Conservation (phyloP, 2,797 vertebrate genomes). For the Syngnathus rostellatus region DNA sequence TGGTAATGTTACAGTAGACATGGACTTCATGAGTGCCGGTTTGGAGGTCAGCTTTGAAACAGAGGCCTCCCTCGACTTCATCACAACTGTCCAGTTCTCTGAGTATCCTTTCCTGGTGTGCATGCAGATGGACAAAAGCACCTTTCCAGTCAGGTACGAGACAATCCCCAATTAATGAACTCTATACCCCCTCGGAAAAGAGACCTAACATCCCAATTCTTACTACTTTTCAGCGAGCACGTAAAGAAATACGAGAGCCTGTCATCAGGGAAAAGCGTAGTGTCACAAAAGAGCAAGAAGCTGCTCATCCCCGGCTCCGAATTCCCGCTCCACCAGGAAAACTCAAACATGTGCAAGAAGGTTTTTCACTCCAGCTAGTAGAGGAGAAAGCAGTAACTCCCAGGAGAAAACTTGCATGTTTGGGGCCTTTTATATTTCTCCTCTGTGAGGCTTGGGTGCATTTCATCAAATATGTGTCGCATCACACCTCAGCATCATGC, state of each 20-base stretch:
- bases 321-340: slow-evolving; percentile 92
- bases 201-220: background rate
- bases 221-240: slow-evolving; percentile 62
- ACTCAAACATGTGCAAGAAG: slow-evolving; percentile 92
- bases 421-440: slow-evolving; percentile 9
- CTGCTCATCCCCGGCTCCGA: slow-evolving; percentile 75
- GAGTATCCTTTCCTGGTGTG: slow-evolving; percentile 96
- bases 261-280: slow-evolving; percentile 70
- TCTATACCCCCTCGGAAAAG: background rate
- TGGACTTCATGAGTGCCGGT: slow-evolving; percentile 80
- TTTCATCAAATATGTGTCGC: slow-evolving; percentile 31
- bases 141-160: slow-evolving; percentile 81
- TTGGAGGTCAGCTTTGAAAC: slow-evolving; percentile 81
- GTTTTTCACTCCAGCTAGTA: slow-evolving; percentile 75
- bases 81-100: slow-evolving; percentile 94
- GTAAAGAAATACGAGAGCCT: slow-evolving; percentile 80
- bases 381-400: slow-evolving; percentile 38
- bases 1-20: slow-evolving; percentile 81
- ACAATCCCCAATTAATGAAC: background rate
- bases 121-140: slow-evolving; percentile 90
- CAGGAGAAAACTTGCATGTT: slow-evolving; percentile 10
- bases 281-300: slow-evolving; percentile 65
- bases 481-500: slow-evolving; percentile 23
- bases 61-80: slow-evolving; percentile 81
- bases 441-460: slow-evolving; percentile 28